A percentile compares a stretch with the other conserved stretches of the same genome.
These are phyloP conservation scores for Sinelater perroti DNA, from an alignment of 2,888 invertebrate genomes.

Conservation along the genomic window DNA sequence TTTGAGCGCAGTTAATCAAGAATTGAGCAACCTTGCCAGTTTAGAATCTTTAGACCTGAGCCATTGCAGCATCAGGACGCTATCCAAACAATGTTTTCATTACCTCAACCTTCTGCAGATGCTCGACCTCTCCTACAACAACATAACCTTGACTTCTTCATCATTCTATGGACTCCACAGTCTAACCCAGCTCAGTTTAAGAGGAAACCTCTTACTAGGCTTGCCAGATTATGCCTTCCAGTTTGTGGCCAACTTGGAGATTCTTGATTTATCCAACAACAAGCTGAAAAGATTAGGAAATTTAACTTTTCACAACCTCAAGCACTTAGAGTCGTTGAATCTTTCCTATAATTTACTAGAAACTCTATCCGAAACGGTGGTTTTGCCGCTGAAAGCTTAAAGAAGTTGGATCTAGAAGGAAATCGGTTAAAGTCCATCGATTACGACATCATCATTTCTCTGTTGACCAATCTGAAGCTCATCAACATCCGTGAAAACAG, in stretches of 20 bases:
- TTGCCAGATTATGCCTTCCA: slow-evolving; percentile 43
- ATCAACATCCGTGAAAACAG: slow-evolving; percentile 54
- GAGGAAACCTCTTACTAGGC: slow-evolving; percentile 43
- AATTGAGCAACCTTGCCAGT: not conserved
- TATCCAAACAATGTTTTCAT: slow-evolving; percentile 33
- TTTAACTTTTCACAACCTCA: slow-evolving; percentile 44
- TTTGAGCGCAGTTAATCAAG: slow-evolving; percentile 31
- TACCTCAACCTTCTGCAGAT: slow-evolving; percentile 42
- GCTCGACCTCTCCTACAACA: slow-evolving; percentile 49
- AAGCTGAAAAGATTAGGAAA: slow-evolving; percentile 45
- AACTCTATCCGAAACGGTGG: slow-evolving; percentile 46
- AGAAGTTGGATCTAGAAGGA: slow-evolving; percentile 51
- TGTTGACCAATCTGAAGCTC: slow-evolving; percentile 49
- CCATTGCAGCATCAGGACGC: slow-evolving; percentile 1
- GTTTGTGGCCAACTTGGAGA: slow-evolving; percentile 41
- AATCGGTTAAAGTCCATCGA: slow-evolving; percentile 53
- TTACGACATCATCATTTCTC: slow-evolving; percentile 51
- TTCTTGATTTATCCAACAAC: slow-evolving; percentile 48
- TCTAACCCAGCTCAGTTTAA: slow-evolving; percentile 46
- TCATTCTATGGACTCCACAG: slow-evolving; percentile 33
- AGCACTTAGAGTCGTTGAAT: slow-evolving; percentile 50
- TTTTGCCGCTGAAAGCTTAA: slow-evolving; percentile 50
- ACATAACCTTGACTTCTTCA: slow-evolving; percentile 20
- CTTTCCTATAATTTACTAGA: slow-evolving; percentile 52
- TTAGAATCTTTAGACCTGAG: slow-evolving; percentile 5